Base-by-base conservation (phyloP, 1,140 invertebrate genomes). In the Leucophenga varia region DNA sequence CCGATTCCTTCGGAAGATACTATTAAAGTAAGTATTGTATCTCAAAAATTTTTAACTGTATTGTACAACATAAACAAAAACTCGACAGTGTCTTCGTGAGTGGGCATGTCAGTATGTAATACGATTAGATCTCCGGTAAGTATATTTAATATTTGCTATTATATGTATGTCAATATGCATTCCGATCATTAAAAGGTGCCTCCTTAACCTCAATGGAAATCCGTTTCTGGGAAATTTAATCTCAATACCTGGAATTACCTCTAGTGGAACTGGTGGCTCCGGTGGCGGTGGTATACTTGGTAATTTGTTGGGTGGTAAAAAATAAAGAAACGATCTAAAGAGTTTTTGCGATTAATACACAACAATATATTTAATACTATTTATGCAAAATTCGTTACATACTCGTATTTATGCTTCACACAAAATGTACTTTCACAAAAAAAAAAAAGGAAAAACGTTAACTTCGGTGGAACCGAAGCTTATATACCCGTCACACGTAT, bases 71-170 rank as follows among this genome's bases (percentile, higher is more conserved):
- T n/a, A n/a, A n/a, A n/a, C n/a, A n/a, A n/a, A n/a, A n/a, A n/a
- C n/a, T n/a, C n/a, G n/a, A 34, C 13, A 67, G 63, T 67, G 63
- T 46, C 56, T 67, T 5, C 56, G 57, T 31, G 46, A 67, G 28
- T 67, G 63, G 63, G 63, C 63, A 47, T 67, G 63, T 49, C 53
- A 67, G 54, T 48, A 67, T 37, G 48, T 67, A 34, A 63, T 67
- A 49, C 63, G 63, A 3, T 39, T 67, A 56, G 63, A 67, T 67
- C 47, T 67, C 47, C 64, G 63, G 63, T 67, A 63, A 67, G 63
- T 47, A 42, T 28, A n/a, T 34, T 34, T 34, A 34, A 34, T 8
- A 8, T 6, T 6, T 5, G 9, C 13, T 8, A 13, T 34, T 34
- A n/a, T 8, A 34, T 4, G 31, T 34, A 34, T 35, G 32, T 32